phyloP scores from a whole-genome alignment of 2,888 invertebrate genomes.

The Polyommatus icarus region DNA sequence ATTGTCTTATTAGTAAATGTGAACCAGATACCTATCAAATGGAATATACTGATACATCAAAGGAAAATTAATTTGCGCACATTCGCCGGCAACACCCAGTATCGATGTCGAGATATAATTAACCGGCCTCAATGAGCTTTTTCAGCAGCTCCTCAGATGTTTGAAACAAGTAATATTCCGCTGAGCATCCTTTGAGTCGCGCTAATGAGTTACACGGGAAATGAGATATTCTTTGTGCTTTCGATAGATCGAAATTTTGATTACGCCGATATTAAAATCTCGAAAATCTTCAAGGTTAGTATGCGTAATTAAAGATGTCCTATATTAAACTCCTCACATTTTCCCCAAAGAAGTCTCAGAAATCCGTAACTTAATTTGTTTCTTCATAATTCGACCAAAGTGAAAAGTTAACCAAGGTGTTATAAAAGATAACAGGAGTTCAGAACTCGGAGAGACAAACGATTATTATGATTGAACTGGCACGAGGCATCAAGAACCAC shows the following conservation, averaged over 20 bases:
- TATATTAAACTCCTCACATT: neutral
- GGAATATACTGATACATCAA: too few relatives aligned
- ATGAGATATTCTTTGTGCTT: neutral
- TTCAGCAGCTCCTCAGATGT: neutral
- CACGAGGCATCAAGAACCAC: neutral
- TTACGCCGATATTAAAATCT: neutral
- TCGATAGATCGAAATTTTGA: neutral
- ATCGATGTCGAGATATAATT: neutral
- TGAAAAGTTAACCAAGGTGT: neutral
- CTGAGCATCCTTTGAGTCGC: neutral
- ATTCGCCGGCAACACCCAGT: neutral
- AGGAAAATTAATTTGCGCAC: neutral
- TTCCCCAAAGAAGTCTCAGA: neutral
- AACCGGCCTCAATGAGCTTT: neutral
- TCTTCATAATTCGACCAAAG: neutral
- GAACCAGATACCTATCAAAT: too few relatives aligned
- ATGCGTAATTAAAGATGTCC: neutral
- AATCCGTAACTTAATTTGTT: neutral
- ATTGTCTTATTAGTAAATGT: too few relatives aligned
- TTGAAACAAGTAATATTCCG: slow-evolving; percentile 12
- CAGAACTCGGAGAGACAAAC: neutral
- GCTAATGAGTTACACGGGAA: neutral
- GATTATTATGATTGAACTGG: neutral
- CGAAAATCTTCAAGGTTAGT: neutral
- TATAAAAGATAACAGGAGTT: neutral